Base-by-base conservation (phyloP, 30 jellyfish, hydroid and myxozoan species). In the Aurelia sp. region DNA sequence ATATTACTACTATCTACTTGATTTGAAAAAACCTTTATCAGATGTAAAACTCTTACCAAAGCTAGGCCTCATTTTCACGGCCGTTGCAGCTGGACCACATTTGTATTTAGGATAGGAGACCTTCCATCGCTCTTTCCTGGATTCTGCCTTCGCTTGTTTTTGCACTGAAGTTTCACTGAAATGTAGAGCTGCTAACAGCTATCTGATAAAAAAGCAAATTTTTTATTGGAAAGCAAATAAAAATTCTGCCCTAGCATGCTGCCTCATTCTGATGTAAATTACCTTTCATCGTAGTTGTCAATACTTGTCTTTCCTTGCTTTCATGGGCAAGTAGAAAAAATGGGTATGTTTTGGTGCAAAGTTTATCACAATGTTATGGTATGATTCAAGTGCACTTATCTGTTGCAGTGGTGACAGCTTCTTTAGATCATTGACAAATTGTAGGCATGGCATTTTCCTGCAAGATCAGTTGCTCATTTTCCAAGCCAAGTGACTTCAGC, bases 61-160 rank as follows among this genome's bases (percentile, higher is more conserved):
- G 51, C 72, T 73, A 13, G 69, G 84, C 63, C 40, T 51, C 50
- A 51, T 73, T 73, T 73, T 73, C 65, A 73, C 30, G 3, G 84
- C 50, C 55, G 50, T 73, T 27, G 84, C 84, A 73, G 50, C 69
- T 73, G 69, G 52, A 13, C 84, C 65, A 35, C 38, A 6, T 67
- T 47, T 73, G 70, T 73, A 73, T 27, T 73, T 73, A 4, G 84
- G 84, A 20, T 73, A 55, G 68, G 63, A 35, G 50, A 73, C 41
- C 41, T 55, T 73, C 84, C 84, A 73, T 51, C 52, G 68, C 63
- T 73, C 70, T 55, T 73, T 73, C 38, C 82, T 67, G 38, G 13
- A 24, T 16, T 71, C 10, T 13, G 64, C 38, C 65, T 30, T 41
- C 38, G 82, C 82, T 22, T 71, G 82, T 27, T 44, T 31, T 5